Conservation (phyloP, 2,113 vertebrate species). For the Bagarius yarrelli region DNA sequence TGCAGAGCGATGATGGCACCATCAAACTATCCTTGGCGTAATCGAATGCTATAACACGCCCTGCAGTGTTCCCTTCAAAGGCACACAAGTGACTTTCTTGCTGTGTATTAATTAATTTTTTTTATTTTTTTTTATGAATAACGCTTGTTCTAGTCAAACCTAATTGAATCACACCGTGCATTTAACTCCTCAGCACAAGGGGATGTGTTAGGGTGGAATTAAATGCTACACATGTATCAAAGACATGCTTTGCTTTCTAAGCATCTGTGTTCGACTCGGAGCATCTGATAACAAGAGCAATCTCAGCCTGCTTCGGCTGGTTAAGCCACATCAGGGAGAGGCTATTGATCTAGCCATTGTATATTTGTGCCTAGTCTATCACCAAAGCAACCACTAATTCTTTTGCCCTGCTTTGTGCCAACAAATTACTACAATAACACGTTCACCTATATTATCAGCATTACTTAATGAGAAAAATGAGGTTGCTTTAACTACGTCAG, state of each 20-base stretch:
- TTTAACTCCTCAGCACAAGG: constrained; percentile 8
- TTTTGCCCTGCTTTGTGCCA: constrained; percentile 24
- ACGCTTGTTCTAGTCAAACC: background rate
- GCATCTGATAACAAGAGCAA: constrained; percentile 44
- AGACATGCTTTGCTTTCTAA: constrained; percentile 28
- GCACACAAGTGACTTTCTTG: constrained; percentile 32
- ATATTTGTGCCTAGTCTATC: constrained; percentile 41
- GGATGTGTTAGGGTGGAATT: background rate
- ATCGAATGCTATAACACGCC: constrained; percentile 62
- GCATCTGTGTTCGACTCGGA: constrained; percentile 31
- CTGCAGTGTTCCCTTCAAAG: constrained; percentile 58
- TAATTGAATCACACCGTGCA: constrained; percentile 3
- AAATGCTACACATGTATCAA: constrained; percentile 37
- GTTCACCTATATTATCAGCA: constrained; percentile 23
- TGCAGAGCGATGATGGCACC: constrained; percentile 62
- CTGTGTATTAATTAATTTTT: background rate
- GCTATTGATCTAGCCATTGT: constrained; percentile 44
- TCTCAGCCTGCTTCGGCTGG: constrained; percentile 37
- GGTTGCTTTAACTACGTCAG: constrained; percentile 8
- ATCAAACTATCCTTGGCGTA: constrained; percentile 57
- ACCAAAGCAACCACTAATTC: constrained; percentile 26
- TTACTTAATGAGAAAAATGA: constrained; percentile 26
- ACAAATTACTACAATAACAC: constrained; percentile 19
- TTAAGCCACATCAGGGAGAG: constrained; percentile 45
- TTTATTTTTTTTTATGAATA: constrained; percentile 18